Evolutionary conservation across 2,113 vertebrate genomes (phyloP), one percentile per base, ranked within the genome.

Genomic region (Pomatorhinus ruficollis): DNA sequence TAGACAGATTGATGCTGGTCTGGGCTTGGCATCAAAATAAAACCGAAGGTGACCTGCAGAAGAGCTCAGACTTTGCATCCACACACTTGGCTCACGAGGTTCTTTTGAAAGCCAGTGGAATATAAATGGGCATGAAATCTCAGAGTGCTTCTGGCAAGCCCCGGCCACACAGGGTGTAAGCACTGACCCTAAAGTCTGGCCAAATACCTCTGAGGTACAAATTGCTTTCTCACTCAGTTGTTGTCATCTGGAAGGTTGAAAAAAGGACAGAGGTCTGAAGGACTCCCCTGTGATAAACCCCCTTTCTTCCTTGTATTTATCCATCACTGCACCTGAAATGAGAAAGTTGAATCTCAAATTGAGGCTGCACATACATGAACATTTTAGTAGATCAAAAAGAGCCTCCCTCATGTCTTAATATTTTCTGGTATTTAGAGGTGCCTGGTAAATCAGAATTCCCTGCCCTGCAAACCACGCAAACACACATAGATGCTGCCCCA

Each of bases 111-210:
- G 39, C 33, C 72, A 80, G 5, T 3, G 40, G 30, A 83, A 44
- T 0, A 2, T 0, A 1, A 83, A 70, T 0, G 3, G 22, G 25
- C 2, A 2, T n/a, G 50, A 68, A 71, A 85, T 40, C 10, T 25
- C 39, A 75, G 47, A 68, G 69, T 28, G 37, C 30, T 70, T 25
- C 60, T 70, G 69, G 69, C 82, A 50, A 93, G 44, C 20, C 60
- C 24, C 4, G 19, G 37, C 44, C n/a, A 54, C 40, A 5, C 7
- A 2, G 37, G 12, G 25, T 42, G 49, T 63, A 52, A 42, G 49
- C 12, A 24, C n/a, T 81, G 15, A 6, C 47, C 40, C 70, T 42
- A 37, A 86, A 70, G 45, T 22, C 23, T 91, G 89, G 59, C 72
- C 71, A 93, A 57, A 76, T 39, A 30, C 63, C 69, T 64, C 87